A percentile compares a stretch with the other conserved stretches of the same genome.
Evolutionary conservation across 2,888 invertebrate species (phyloP).

Genomic region (Palloptera scutellata): DNA sequence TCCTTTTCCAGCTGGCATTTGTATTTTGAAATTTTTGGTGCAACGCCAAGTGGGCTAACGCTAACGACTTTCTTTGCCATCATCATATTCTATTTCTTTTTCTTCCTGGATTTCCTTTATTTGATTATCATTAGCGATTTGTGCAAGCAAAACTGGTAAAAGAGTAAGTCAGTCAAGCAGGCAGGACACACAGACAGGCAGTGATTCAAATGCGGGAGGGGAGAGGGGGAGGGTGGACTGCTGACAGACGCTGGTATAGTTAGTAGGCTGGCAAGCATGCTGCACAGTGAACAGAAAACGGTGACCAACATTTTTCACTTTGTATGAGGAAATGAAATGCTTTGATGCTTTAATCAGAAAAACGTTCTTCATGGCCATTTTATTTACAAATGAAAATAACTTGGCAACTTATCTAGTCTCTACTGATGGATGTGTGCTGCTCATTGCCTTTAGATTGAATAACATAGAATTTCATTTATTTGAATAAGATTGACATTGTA

Average conservation of each 20-base stretch:
- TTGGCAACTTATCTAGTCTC: not conserved
- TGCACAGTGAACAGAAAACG: too few species aligned
- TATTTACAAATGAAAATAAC: too few species aligned
- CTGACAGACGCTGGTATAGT: not conserved
- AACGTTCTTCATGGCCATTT: too few species aligned
- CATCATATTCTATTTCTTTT: constrained; percentile 9
- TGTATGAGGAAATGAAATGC: too few species aligned
- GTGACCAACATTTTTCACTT: too few species aligned
- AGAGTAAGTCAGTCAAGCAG: not conserved
- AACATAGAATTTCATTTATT: too few species aligned
- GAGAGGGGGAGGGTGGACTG: not conserved
- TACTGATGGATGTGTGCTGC: not conserved
- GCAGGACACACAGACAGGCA: not conserved
- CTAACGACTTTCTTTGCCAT: constrained; percentile 9
- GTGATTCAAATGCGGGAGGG: not conserved
- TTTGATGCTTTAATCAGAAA: too few species aligned
- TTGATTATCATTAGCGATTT: constrained; percentile 19
- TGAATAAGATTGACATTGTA: too few species aligned
- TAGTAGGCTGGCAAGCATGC: too few species aligned
- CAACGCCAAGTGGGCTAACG: constrained; percentile 25
- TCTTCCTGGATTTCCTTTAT: constrained; percentile 13
- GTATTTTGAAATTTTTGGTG: constrained; percentile 9
- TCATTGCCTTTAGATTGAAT: too few species aligned
- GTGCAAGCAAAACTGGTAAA: not conserved
- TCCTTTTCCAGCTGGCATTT: not conserved